Percentiles rank a stretch among this genome's conserved stretches.
These are phyloP conservation scores for Mus spicilegus DNA, from an alignment of 2,113 vertebrate species.

Conservation along the genomic window DNA sequence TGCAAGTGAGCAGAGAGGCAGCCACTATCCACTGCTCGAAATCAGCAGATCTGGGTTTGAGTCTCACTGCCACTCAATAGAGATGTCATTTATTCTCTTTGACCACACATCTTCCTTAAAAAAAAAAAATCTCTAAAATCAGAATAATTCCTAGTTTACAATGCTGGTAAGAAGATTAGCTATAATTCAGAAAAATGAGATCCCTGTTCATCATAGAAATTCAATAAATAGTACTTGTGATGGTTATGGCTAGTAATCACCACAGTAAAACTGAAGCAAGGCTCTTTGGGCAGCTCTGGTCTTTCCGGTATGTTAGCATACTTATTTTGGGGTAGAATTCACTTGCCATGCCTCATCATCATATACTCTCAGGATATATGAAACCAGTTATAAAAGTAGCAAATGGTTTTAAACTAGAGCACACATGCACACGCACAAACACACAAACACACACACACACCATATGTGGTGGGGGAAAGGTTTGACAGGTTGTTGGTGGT, in stretches of 20 bases:
- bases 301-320: neutral
- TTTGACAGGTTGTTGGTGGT: neutral
- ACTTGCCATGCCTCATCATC: slow-evolving; percentile 87
- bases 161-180: neutral
- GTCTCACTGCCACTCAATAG: neutral
- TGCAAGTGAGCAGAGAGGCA: neutral
- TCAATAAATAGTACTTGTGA: neutral
- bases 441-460: neutral
- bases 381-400: slow-evolving; percentile 81
- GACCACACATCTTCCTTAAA: neutral
- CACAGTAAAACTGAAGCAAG: neutral
- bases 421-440: neutral
- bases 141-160: neutral
- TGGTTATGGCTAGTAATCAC: neutral
- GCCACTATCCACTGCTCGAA: neutral
- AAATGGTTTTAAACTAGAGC: neutral
- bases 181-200: neutral
- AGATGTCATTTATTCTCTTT: neutral
- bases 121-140: neutral
- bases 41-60: neutral
- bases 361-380: slow-evolving; percentile 89
- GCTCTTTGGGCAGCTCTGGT: neutral
- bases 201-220: neutral
- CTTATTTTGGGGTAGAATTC: slow-evolving; percentile 49
- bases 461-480: neutral